phyloP scores from a whole-genome alignment of 2,888 invertebrate species.

The Galeopsomyia nigrocyanea region DNA sequence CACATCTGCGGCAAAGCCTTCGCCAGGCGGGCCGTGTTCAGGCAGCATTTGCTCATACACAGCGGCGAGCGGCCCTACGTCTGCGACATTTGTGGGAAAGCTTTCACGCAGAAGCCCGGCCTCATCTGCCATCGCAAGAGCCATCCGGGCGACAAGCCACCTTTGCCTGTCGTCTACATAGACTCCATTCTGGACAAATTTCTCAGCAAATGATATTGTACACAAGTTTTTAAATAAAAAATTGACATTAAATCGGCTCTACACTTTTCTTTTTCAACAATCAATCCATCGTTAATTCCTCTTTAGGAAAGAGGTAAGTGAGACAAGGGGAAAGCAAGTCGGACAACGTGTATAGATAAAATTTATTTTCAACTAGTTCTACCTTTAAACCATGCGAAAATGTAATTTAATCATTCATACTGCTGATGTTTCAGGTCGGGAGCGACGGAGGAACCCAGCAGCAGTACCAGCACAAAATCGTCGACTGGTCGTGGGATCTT shows the following conservation, averaged over 20 bases:
- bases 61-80: slow-evolving; percentile 65
- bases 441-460: neutral
- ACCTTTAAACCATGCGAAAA: too few relatives aligned
- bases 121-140: slow-evolving; percentile 66
- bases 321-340: too few relatives aligned
- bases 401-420: slow-evolving; percentile 27
- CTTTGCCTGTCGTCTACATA: slow-evolving; percentile 66
- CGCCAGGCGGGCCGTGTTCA: slow-evolving; percentile 63
- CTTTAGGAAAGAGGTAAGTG: too few relatives aligned
- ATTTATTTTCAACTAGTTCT: too few relatives aligned
- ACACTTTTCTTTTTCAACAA: too few relatives aligned
- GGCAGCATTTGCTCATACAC: slow-evolving; percentile 65
- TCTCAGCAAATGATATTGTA: slow-evolving; percentile 40
- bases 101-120: slow-evolving; percentile 66
- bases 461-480: slow-evolving; percentile 20
- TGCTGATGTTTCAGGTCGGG: slow-evolving; percentile 63
- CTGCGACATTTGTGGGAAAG: slow-evolving; percentile 67
- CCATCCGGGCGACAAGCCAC: slow-evolving; percentile 65
- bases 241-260: too few relatives aligned
- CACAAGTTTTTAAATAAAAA: too few relatives aligned
- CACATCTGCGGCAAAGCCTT: slow-evolving; percentile 63
- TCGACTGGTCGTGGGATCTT: slow-evolving; percentile 59
- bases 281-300: too few relatives aligned
- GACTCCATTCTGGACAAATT: slow-evolving; percentile 65
- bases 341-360: too few relatives aligned